Percentiles rank a stretch among this genome's conserved stretches.
Evolutionary conservation across 2,888 invertebrate species (phyloP).

Genomic region (Chirona hameri): DNA sequence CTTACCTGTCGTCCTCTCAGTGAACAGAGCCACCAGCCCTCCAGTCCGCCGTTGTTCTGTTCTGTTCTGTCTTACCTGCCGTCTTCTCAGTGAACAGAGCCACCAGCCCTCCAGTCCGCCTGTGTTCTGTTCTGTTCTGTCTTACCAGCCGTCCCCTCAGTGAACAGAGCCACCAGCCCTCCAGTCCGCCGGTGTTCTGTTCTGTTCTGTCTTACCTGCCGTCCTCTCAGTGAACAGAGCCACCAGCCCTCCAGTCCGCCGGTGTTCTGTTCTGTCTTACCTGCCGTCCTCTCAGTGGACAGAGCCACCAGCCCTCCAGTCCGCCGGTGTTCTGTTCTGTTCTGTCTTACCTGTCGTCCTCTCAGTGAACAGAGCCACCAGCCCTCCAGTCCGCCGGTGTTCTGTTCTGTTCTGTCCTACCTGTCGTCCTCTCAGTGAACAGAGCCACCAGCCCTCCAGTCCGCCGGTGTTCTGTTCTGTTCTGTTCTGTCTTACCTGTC

Average conservation of each 20-base stretch:
- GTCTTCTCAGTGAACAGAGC: constrained; percentile 84
- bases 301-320: constrained; percentile 95
- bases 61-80: no score
- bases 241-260: constrained; percentile 94
- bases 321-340: constrained; percentile 87
- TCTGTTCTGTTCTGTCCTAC: no score
- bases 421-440: constrained; percentile 84
- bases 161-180: constrained; percentile 97
- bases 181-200: constrained; percentile 83
- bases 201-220: no score
- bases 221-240: constrained; percentile 84
- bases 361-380: constrained; percentile 95
- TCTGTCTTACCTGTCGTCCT: constrained; percentile 85
- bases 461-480: constrained; percentile 90
- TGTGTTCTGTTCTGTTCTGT: constrained; percentile 90
- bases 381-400: constrained; percentile 84
- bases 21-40: constrained; percentile 97
- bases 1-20: constrained; percentile 82
- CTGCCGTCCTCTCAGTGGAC: constrained; percentile 83
- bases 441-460: constrained; percentile 95
- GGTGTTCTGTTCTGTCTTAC: constrained; percentile 90
- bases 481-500: no score
- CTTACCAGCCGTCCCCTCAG: constrained; percentile 82
- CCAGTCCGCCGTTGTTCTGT: constrained; percentile 83
- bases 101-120: constrained; percentile 94